Percentiles rank a stretch among this genome's conserved stretches.
Evolutionary conservation across 1,140 invertebrate genomes (phyloP).

Genomic region (Tetranychus cinnabarinus): DNA sequence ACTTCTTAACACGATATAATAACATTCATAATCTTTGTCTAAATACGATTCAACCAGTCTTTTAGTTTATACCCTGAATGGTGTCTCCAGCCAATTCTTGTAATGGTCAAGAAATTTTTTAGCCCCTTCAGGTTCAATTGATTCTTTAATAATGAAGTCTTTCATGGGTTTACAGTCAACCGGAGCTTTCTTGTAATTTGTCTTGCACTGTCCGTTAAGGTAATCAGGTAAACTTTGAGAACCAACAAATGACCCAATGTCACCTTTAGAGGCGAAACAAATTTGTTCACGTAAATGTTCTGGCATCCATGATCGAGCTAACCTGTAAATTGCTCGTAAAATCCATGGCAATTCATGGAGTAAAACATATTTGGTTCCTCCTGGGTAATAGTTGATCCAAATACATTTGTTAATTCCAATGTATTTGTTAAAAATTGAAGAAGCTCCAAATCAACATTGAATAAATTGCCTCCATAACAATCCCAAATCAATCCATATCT

Average conservation of each 20-base stretch:
- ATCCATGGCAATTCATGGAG: conserved; percentile 9
- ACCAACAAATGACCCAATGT: conserved; percentile 6
- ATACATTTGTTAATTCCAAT: too few species aligned
- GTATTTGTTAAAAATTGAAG: conserved; percentile 2
- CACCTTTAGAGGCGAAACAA: conserved; percentile 6
- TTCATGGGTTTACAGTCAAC: background rate
- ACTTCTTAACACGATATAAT: too few species aligned
- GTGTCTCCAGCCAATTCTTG: background rate
- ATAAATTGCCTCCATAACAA: conserved; percentile 5
- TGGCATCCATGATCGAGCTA: conserved; percentile 1
- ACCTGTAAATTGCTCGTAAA: background rate
- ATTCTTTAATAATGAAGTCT: background rate
- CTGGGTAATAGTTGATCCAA: conserved; percentile 3
- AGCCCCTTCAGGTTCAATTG: background rate
- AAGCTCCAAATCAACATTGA: conserved; percentile 7
- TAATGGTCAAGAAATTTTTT: background rate
- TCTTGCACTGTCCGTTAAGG: conserved; percentile 5
- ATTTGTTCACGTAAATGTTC: conserved; percentile 1
- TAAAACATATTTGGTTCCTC: conserved; percentile 4
- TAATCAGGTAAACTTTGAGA: conserved; percentile 8
- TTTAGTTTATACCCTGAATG: background rate
- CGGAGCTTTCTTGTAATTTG: background rate
- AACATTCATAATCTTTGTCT: too few species aligned
- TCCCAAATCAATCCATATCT: conserved; percentile 5
- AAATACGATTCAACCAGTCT: too few species aligned